Percentiles rank a stretch among this genome's conserved stretches.
phyloP scores from a whole-genome alignment of 2,888 invertebrate genomes.

The Oxytorus armatus region DNA sequence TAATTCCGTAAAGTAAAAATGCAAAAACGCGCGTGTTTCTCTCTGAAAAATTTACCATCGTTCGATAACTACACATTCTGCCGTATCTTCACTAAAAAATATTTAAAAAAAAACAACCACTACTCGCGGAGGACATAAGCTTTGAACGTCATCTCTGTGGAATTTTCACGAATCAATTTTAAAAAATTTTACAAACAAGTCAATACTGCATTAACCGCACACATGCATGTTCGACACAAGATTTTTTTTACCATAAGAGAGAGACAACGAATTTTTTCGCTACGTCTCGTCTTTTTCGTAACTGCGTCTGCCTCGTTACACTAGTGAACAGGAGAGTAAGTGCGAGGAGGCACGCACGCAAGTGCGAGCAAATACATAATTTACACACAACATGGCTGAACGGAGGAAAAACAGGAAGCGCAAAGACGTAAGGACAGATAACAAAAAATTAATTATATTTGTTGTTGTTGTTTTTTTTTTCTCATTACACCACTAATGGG shows the following conservation, averaged over 20 bases:
- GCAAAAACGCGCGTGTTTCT: too few species aligned
- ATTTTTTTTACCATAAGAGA: neutral
- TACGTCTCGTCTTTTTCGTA: neutral
- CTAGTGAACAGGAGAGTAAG: too few species aligned
- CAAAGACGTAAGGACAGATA: conserved; percentile 86
- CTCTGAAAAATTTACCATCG: too few species aligned
- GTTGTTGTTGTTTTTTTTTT: conserved; percentile 29
- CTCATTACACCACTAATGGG: neutral
- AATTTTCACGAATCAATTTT: too few species aligned
- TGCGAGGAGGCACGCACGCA: conserved; percentile 59
- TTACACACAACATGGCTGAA: conserved; percentile 87
- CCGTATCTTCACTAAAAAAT: too few species aligned
- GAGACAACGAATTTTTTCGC: neutral
- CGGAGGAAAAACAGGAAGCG: conserved; percentile 88
- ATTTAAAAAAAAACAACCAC: too few species aligned
- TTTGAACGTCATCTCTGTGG: neutral
- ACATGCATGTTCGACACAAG: too few species aligned
- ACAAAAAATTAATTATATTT: conserved; percentile 65
- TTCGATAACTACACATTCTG: too few species aligned
- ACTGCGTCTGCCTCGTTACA: too few species aligned
- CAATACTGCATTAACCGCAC: too few species aligned
- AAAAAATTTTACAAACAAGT: neutral
- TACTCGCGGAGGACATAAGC: too few species aligned
- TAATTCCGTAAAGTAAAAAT: too few species aligned
- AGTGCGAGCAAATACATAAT: conserved; percentile 71